Conservation (phyloP, 1,140 invertebrate species). For the Probaryconus sp. region DNA sequence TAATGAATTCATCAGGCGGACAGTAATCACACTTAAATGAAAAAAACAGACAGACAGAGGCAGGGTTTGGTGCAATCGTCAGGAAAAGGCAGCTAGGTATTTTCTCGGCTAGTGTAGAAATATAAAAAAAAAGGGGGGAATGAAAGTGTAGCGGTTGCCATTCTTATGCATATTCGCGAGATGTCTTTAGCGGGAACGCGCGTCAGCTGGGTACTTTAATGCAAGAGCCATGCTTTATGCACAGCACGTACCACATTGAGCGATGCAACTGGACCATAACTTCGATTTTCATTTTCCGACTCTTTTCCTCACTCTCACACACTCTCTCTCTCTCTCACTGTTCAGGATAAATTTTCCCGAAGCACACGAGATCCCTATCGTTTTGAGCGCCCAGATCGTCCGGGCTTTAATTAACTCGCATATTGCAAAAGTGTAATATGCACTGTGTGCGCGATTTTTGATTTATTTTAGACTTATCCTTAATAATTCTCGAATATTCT, state of each 20-base stretch:
- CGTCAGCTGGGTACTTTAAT: constrained; percentile 41
- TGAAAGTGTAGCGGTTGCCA: constrained; percentile 12
- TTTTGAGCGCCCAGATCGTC: constrained; percentile 18
- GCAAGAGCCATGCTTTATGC: constrained; percentile 55
- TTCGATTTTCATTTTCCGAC: constrained; percentile 63
- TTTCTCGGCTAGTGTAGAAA: constrained; percentile 1
- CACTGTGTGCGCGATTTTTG: neutral
- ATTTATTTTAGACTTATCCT: neutral
- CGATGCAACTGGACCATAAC: constrained; percentile 57
- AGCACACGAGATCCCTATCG: constrained; percentile 33
- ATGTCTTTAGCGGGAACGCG: neutral
- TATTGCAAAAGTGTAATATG: constrained; percentile 24
- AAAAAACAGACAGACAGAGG: too few relatives aligned
- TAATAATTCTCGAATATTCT: constrained; percentile 10
- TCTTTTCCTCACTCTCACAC: too few relatives aligned
- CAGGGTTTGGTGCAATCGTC: too few relatives aligned
- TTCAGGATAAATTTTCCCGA: constrained; percentile 57
- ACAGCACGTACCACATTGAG: constrained; percentile 55
- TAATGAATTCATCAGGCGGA: too few relatives aligned
- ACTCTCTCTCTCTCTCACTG: too few relatives aligned
- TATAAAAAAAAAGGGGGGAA: neutral
- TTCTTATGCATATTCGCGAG: constrained; percentile 55
- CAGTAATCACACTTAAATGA: too few relatives aligned
- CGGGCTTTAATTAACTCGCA: constrained; percentile 39
- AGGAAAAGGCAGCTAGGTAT: constrained; percentile 1